Evolutionary conservation across 2,113 vertebrate species (phyloP), one percentile per base, ranked within the genome.

Genomic region (Epinephelus moara): DNA sequence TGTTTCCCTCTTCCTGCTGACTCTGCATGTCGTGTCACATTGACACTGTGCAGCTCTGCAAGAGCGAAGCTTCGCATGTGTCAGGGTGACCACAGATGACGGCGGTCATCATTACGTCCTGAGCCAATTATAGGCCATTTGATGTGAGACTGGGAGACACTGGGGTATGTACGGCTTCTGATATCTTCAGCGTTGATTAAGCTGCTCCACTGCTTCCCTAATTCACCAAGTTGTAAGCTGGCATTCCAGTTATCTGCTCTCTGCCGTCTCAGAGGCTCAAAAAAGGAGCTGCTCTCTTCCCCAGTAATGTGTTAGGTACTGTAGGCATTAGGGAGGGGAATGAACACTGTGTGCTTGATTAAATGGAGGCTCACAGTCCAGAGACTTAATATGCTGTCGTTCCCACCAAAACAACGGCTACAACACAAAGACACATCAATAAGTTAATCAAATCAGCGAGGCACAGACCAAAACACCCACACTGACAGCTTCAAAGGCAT

Each of bases 371-470:
- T 37, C 40, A 47, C 27, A 57, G 62, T 50, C 23, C 2, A 53
- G 67, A 30, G 73, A 57, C 40, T 21, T 70, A 74, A 71, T 70
- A 33, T 53, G 33, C 63, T 69, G 37, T 59, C 45, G 12, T 61
- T 50, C 27, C 56, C 63, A 55, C 45, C 27, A 56, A 80, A 85
- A 80, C 63, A 78, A 67, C 10, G 67, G 11, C 56, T 13, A 1
- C 15, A 74, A 53, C 37, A 68, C 57, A 47, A n/a, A 64, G 15
- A 66, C 18, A 4, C 12, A 88, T 87, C 74, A 74, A 71, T 88
- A 80, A 72, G 23, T 67, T 64, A 55, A 92, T 89, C 68, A 79
- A 78, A 89, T 87, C 37, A 78, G 80, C 12, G 0, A 79, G 23
- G 2, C 49, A 14, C 40, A 10, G 53, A 60, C 37, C 66, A 78